Evolutionary conservation across 1,140 invertebrate genomes (phyloP).

Genomic region (Odontomachus brunneus): DNA sequence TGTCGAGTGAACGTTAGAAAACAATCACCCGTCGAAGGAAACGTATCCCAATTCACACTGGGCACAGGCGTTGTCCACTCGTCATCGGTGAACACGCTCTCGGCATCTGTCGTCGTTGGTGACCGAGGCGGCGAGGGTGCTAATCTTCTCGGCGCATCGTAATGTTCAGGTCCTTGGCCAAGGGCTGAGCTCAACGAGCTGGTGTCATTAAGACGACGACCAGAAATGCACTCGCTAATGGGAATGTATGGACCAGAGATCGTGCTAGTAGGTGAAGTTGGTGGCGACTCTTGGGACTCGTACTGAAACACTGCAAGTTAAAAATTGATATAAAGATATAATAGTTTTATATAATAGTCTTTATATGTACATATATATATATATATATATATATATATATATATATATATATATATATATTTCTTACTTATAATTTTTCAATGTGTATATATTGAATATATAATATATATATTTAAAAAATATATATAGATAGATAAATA

Average conservation of each 20-base stretch:
- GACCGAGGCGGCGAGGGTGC: conserved; percentile 82
- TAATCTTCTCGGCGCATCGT: conserved; percentile 82
- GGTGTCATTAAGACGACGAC: conserved; percentile 87
- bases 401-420: no score
- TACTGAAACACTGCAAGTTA: conserved; percentile 83
- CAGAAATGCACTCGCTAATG: conserved; percentile 96
- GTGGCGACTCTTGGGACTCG: conserved; percentile 87
- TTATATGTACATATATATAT: no score
- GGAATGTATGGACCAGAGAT: conserved; percentile 92
- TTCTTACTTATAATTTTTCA: no score
- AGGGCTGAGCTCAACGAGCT: conserved; percentile 81
- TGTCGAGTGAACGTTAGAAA: not conserved
- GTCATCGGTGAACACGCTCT: conserved; percentile 83
- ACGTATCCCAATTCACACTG: conserved; percentile 87
- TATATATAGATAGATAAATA: not conserved
- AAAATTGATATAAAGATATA: no score
- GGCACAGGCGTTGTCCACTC: conserved; percentile 79
- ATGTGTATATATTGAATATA: no score
- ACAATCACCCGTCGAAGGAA: conserved; percentile 79
- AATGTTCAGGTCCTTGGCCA: conserved; percentile 81
- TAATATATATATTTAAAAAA: no score
- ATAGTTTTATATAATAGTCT: no score
- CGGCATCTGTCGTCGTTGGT: conserved; percentile 83
- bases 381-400: no score
- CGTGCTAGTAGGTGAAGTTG: conserved; percentile 86